Evolutionary conservation across 2,797 vertebrate species (phyloP).

Genomic region (Oophaga sylvatica): DNA sequence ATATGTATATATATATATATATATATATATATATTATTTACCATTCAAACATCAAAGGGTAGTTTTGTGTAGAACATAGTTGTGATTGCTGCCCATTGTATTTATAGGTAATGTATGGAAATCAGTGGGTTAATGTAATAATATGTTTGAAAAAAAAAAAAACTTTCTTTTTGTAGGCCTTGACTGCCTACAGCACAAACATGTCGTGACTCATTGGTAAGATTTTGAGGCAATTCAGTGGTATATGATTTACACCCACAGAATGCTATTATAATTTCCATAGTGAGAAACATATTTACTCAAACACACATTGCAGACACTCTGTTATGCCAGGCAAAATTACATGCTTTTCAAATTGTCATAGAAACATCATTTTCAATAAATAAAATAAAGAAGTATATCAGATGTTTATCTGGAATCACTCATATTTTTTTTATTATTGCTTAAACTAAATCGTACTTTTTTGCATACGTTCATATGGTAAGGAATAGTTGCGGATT

Average conservation of each 20-base stretch:
- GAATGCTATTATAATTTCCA: constrained; percentile 58
- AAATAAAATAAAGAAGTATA: constrained; percentile 12
- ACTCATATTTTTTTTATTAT: constrained; percentile 3
- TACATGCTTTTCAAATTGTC: constrained; percentile 51
- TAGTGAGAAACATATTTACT: constrained; percentile 49
- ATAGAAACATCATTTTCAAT: constrained; percentile 44
- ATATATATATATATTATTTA: no score
- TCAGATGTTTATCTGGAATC: background rate
- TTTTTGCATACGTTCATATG: background rate
- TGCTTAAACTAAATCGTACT: constrained; percentile 26
- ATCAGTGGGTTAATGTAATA: constrained; percentile 29
- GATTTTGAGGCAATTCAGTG: constrained; percentile 40
- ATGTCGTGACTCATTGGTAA: constrained; percentile 51
- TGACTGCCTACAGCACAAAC: constrained; percentile 48
- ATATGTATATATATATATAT: no score
- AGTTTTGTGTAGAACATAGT: no score
- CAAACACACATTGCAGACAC: constrained; percentile 12
- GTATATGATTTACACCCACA: constrained; percentile 61
- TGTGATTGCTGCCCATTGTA: background rate
- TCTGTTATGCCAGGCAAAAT: constrained; percentile 29
- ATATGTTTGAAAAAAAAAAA: constrained; percentile 31
- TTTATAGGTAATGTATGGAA: background rate
- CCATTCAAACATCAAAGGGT: no score
- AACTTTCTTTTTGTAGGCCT: constrained; percentile 37
- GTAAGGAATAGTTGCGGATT: background rate